Conservation (phyloP, 2,113 vertebrate genomes). For the Petromus typicus region DNA sequence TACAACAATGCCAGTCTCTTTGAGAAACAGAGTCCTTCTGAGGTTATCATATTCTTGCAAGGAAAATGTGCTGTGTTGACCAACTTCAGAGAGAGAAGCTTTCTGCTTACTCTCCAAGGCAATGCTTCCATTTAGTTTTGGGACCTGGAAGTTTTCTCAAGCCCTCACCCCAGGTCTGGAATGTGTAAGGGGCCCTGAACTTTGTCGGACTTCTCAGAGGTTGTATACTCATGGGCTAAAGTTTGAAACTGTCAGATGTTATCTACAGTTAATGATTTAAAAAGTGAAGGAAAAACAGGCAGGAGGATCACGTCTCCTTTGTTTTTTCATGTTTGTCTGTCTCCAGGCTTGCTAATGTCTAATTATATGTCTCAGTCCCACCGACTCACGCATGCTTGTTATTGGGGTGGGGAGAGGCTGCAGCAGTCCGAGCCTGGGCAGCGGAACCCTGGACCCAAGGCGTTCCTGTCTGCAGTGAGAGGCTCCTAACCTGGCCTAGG, state of each 20-base stretch:
- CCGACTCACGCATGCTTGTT: background rate
- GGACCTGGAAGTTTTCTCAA: background rate
- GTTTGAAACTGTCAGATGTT: background rate
- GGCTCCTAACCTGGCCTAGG: background rate
- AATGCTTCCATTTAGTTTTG: background rate
- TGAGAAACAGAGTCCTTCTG: background rate
- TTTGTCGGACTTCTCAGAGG: background rate
- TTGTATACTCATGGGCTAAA: background rate
- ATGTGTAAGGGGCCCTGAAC: background rate
- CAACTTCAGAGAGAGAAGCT: background rate
- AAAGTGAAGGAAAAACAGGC: background rate
- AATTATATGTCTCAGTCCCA: background rate
- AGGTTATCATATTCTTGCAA: background rate
- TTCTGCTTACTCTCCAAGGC: background rate
- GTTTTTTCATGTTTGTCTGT: background rate
- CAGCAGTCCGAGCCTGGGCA: background rate
- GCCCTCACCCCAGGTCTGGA: background rate
- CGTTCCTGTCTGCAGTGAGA: background rate
- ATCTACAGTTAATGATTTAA: background rate
- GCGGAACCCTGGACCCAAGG: background rate
- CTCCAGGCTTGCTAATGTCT: background rate
- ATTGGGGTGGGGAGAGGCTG: background rate
- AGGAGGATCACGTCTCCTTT: background rate
- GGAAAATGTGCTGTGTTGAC: background rate
- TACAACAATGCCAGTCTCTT: no score